A percentile compares a stretch with the other conserved stretches of the same genome.
These are phyloP conservation scores for Phyto melanocephala DNA, from an alignment of 2,888 invertebrate species.

Conservation along the genomic window DNA sequence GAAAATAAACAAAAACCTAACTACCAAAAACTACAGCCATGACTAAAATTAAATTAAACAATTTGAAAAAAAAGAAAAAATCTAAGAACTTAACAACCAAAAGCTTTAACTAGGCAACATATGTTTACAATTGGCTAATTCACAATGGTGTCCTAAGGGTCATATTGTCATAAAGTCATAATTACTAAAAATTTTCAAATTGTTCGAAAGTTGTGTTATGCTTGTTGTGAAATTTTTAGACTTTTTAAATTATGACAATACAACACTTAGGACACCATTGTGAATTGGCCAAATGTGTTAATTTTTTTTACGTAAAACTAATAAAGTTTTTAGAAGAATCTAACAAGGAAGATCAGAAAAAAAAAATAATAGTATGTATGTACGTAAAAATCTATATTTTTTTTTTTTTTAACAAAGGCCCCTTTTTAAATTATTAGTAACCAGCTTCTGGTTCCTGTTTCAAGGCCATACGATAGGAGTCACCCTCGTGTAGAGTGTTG, in stretches of 20 bases:
- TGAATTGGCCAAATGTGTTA: no score
- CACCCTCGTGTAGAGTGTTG: conserved; percentile 70
- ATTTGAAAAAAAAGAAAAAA: no score
- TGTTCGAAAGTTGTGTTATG: no score
- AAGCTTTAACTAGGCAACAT: conserved; percentile 48
- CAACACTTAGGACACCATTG: no score
- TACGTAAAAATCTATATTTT: no score
- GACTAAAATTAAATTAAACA: background rate
- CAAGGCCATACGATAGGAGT: conserved; percentile 76
- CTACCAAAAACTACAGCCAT: conserved; percentile 47
- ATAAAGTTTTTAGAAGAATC: conserved; percentile 17
- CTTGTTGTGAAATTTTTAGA: no score
- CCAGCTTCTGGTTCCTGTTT: conserved; percentile 79
- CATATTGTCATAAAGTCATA: no score
- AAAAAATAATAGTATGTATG: no score
- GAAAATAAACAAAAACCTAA: conserved; percentile 30
- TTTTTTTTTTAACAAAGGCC: background rate
- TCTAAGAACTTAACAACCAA: background rate
- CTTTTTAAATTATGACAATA: no score
- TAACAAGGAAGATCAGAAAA: conserved; percentile 14
- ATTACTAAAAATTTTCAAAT: no score
- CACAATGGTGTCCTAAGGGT: no score
- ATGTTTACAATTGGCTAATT: background rate
- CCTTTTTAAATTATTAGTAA: conserved; percentile 70
- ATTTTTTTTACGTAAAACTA: conserved; percentile 11